Base-by-base conservation (phyloP, 1,140 invertebrate species). In the Aethina tumida region DNA sequence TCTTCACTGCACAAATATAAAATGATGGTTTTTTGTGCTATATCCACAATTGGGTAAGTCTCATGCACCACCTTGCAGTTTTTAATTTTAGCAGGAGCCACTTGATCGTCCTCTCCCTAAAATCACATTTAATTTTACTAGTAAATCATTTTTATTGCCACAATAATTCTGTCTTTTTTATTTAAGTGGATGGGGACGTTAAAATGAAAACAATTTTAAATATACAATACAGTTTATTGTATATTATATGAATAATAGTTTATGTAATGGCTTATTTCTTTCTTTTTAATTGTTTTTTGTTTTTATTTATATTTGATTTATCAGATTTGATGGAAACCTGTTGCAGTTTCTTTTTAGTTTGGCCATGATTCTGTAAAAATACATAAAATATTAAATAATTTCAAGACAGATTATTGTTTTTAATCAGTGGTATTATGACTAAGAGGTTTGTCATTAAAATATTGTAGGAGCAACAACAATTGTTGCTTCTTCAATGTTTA, bases 1-100 rank as follows among this genome's bases (percentile, higher is more conserved):
- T 49, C 41, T 42, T 41, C 38, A 2, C 45, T 39, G 3, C 52
- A 35, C 12, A 59, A 50, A 44, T 58, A 59, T 9, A 59, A 5
- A 13, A 58, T 48, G 16, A 52, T 32, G 5, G 57, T 55, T 5
- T 31, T 35, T 7, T 5, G 0, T 9, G 45, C 50, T 20, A 57
- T 55, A 36, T 52, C 35, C 13, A 37, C 38, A n/a, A 57, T 13
- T 14, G 35, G 28, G 4, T 46, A 33, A 0, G 13, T 30, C 21
- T 28, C 34, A 29, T 45, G 15, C 13, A 41, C 40, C 6, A 55
- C 31, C 31, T 24, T 35, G 35, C 51, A 53, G 36, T 48, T 50
- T 22, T 19, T 15, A 4, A 33, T n/a, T n/a, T 6, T 22, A 22
- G 6, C n/a, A 22, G n/a, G 21, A 22, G 6, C 6, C 6, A 7